Evolutionary conservation across 2,888 invertebrate genomes (phyloP).

Genomic region (Eupithecia vulgata): DNA sequence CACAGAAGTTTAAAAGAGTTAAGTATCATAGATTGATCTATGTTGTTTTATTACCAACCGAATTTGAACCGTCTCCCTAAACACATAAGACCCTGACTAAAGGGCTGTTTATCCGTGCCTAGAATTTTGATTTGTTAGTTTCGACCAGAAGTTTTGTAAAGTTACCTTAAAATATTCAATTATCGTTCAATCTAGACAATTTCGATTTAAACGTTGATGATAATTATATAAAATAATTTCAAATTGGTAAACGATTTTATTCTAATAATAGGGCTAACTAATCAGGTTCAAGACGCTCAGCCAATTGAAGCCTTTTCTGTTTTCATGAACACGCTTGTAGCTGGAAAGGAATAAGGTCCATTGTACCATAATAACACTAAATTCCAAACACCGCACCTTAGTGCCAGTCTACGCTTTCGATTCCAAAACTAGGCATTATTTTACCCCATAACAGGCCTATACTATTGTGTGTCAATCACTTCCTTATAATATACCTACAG

Average conservation of each 20-base stretch:
- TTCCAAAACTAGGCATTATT: constrained; percentile 33
- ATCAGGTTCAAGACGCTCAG: not conserved
- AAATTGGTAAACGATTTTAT: not conserved
- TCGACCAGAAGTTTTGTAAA: not conserved
- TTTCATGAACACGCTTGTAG: not conserved
- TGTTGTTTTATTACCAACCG: not conserved
- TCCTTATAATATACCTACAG: constrained; percentile 38
- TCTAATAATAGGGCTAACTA: too few species aligned
- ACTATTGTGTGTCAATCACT: constrained; percentile 46
- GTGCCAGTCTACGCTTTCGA: constrained; percentile 5
- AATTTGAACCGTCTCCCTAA: not conserved
- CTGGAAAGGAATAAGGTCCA: not conserved
- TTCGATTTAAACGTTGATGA: not conserved
- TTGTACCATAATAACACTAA: not conserved
- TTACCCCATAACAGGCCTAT: constrained; percentile 29
- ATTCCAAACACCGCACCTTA: not conserved
- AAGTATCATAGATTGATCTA: not conserved
- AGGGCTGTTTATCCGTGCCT: not conserved
- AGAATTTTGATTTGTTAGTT: not conserved
- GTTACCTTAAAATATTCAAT: not conserved
- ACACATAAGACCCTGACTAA: not conserved
- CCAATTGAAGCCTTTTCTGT: not conserved
- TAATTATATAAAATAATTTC: not conserved
- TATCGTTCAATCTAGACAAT: not conserved
- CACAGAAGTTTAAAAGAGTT: too few species aligned